These are phyloP conservation scores for Mythimna impura DNA, from an alignment of 2,888 invertebrate species.

Conservation along the genomic window DNA sequence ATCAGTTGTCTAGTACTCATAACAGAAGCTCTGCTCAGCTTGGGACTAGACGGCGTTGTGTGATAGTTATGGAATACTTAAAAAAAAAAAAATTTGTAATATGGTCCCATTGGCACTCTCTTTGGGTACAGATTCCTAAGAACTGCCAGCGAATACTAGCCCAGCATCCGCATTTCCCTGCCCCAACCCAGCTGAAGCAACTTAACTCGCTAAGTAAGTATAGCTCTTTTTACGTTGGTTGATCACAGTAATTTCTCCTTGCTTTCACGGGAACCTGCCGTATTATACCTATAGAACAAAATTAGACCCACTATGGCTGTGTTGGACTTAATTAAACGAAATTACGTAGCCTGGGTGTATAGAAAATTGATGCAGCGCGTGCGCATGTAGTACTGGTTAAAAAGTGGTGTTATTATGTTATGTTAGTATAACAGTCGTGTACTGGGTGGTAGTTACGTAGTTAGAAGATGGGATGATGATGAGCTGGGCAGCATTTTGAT, in stretches of 20 bases:
- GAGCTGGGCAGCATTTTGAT: background rate
- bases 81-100: no score
- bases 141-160: background rate
- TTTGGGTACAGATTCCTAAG: no score
- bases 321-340: conserved; percentile 79
- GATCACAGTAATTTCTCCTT: conserved; percentile 59
- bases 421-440: conserved; percentile 40
- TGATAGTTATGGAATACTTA: no score
- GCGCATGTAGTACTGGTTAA: conserved; percentile 47
- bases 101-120: no score
- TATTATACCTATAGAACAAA: conserved; percentile 63
- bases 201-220: conserved; percentile 23
- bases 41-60: no score
- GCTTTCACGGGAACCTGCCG: conserved; percentile 54
- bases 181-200: conserved; percentile 1
- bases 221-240: conserved; percentile 51
- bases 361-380: conserved; percentile 63
- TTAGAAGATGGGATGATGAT: conserved; percentile 20
- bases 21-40: no score
- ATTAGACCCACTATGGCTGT: conserved; percentile 73
- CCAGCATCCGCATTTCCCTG: background rate
- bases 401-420: conserved; percentile 54
- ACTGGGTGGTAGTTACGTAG: conserved; percentile 32
- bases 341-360: conserved; percentile 68
- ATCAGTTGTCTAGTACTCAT: no score